Percentiles rank a stretch among this genome's conserved stretches.
These are phyloP conservation scores for Bambusicola thoracicus DNA, from an alignment of 2,113 vertebrate genomes.

Conservation along the genomic window DNA sequence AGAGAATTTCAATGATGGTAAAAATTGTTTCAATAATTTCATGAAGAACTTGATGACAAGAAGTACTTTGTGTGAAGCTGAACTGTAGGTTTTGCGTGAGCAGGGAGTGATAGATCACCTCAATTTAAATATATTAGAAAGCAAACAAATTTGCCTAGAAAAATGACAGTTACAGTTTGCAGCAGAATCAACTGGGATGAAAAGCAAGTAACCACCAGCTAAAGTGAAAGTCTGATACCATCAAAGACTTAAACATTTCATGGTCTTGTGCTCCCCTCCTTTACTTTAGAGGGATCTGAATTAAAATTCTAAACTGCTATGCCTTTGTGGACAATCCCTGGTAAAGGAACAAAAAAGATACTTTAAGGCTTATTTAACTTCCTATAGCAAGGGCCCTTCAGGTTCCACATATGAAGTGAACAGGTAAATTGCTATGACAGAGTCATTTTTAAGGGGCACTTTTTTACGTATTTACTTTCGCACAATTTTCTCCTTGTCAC, in stretches of 20 bases:
- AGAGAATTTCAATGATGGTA: not conserved
- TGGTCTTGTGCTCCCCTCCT: not conserved
- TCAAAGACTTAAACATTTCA: not conserved
- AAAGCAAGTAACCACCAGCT: not conserved
- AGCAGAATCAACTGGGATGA: not conserved
- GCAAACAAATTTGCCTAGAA: not conserved
- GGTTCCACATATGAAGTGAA: slow-evolving; percentile 55
- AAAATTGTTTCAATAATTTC: not conserved
- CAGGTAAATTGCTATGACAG: slow-evolving; percentile 71
- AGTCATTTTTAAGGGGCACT: slow-evolving; percentile 77
- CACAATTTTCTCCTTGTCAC: slow-evolving; percentile 58
- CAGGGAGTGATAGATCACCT: not conserved
- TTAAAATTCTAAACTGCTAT: slow-evolving; percentile 4
- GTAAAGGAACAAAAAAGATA: slow-evolving; percentile 14
- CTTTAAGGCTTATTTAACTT: slow-evolving; percentile 31
- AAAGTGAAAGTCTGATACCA: not conserved
- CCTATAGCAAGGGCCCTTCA: slow-evolving; percentile 22
- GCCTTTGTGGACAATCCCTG: slow-evolving; percentile 51
- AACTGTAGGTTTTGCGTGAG: not conserved
- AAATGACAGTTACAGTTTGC: not conserved
- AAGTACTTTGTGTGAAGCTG: not conserved
- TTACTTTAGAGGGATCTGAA: not conserved
- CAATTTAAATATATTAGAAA: not conserved
- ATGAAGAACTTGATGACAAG: not conserved
- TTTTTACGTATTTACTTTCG: slow-evolving; percentile 75